Evolutionary conservation across 2,888 invertebrate genomes (phyloP).

Genomic region (Litoditis marina): DNA sequence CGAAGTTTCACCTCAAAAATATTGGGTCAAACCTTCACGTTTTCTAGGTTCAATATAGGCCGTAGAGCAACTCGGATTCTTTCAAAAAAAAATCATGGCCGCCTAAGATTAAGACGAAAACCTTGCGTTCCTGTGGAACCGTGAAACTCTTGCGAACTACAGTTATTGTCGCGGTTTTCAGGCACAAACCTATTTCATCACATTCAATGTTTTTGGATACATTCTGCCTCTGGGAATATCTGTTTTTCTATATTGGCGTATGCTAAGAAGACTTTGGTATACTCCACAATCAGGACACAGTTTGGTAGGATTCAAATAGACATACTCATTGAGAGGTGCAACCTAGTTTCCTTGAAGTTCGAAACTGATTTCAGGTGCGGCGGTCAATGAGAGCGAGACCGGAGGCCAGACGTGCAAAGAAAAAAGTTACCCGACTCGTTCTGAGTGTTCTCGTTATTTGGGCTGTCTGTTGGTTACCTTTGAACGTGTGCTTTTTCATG

Average conservation of each 20-base stretch:
- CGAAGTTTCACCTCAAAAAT: too few relatives aligned
- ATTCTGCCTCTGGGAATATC: constrained; percentile 82
- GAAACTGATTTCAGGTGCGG: constrained; percentile 17
- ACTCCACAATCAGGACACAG: constrained; percentile 47
- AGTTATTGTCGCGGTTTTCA: constrained; percentile 20
- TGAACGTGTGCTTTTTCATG: constrained; percentile 72
- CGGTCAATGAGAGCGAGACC: constrained; percentile 47
- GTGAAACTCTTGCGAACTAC: too few relatives aligned
- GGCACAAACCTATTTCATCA: constrained; percentile 68
- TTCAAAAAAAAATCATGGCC: too few relatives aligned
- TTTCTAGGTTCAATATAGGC: too few relatives aligned
- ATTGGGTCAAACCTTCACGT: too few relatives aligned
- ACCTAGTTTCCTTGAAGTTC: neutral
- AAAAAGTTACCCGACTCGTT: constrained; percentile 76
- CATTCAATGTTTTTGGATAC: constrained; percentile 83
- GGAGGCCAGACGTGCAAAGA: constrained; percentile 52
- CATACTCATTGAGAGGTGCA: neutral
- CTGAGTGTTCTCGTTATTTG: constrained; percentile 74
- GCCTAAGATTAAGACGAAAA: too few relatives aligned
- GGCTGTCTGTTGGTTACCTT: constrained; percentile 89
- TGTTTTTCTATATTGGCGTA: constrained; percentile 81
- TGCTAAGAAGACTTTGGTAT: constrained; percentile 81
- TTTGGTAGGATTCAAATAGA: neutral
- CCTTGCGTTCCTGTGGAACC: too few relatives aligned
- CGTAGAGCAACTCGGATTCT: too few relatives aligned